phyloP scores from a whole-genome alignment of 2,113 vertebrate genomes.

The Aplodontia rufa region DNA sequence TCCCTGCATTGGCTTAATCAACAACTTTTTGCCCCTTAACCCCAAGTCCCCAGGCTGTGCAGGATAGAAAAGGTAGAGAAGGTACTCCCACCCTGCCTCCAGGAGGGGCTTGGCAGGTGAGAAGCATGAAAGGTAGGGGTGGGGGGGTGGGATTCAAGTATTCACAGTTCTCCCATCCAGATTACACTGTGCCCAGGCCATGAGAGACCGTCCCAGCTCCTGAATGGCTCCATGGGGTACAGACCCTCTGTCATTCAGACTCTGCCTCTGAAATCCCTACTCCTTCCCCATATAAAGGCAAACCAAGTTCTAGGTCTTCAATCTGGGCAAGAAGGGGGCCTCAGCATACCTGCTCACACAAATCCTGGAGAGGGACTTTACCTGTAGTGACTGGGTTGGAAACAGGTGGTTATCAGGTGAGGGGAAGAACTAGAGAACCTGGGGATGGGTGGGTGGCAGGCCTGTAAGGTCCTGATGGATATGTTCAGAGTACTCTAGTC shows the following conservation, averaged over 20 bases:
- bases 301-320: background rate
- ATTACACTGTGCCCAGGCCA: conserved; percentile 49
- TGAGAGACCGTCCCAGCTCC: background rate
- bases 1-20: conserved; percentile 49
- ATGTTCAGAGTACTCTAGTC: background rate
- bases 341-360: background rate
- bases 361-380: background rate
- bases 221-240: background rate
- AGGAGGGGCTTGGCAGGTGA: background rate
- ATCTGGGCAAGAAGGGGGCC: too few species aligned
- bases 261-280: background rate
- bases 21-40: background rate
- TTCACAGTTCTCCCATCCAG: conserved; percentile 38
- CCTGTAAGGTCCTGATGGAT: background rate
- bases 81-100: background rate
- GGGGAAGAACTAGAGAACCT: background rate
- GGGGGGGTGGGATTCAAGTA: conserved; percentile 60
- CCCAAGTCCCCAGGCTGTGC: background rate
- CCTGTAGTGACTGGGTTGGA: background rate
- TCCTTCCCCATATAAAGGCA: background rate
- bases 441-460: background rate
- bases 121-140: background rate
- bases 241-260: background rate
- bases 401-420: background rate
- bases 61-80: conserved; percentile 9